Percentiles rank a stretch among this genome's conserved stretches.
These are phyloP conservation scores for Acronicta psi DNA, from an alignment of 2,888 invertebrate genomes.

Conservation along the genomic window DNA sequence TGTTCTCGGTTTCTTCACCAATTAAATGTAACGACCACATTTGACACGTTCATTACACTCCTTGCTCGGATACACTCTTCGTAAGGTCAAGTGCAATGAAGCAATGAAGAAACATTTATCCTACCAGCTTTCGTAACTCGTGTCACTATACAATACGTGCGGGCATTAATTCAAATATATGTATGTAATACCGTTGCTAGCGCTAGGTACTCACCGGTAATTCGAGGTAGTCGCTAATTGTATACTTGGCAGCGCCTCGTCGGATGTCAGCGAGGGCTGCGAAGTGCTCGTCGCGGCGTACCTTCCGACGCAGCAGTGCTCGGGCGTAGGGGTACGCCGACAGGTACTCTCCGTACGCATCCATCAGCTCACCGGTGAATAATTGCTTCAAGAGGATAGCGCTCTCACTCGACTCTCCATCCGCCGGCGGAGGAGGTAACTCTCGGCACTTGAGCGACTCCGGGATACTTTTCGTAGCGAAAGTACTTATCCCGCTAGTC, in stretches of 20 bases:
- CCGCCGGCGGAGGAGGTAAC: constrained; percentile 77
- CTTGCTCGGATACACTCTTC: constrained; percentile 58
- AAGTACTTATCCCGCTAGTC: constrained; percentile 82
- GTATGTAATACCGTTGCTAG: constrained; percentile 47
- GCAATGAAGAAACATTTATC: constrained; percentile 70
- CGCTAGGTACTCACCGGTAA: constrained; percentile 90
- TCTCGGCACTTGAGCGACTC: constrained; percentile 79
- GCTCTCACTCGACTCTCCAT: constrained; percentile 77
- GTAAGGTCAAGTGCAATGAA: constrained; percentile 76
- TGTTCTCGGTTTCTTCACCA: constrained; percentile 78
- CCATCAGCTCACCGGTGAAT: constrained; percentile 91
- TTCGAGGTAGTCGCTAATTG: constrained; percentile 90
- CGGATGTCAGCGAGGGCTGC: constrained; percentile 91
- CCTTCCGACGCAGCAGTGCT: constrained; percentile 90
- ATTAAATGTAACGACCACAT: constrained; percentile 83
- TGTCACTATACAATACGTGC: constrained; percentile 54
- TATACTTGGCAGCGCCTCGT: constrained; percentile 90
- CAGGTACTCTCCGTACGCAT: constrained; percentile 91
- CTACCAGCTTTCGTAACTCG: constrained; percentile 63
- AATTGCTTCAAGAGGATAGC: constrained; percentile 87
- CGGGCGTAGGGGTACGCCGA: constrained; percentile 89
- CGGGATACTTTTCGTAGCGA: constrained; percentile 76
- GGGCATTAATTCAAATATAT: constrained; percentile 51
- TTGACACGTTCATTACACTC: constrained; percentile 76
- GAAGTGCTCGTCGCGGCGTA: constrained; percentile 91